A percentile compares a stretch with the other conserved stretches of the same genome.
phyloP scores from a whole-genome alignment of 1,140 invertebrate species.

The Apis laboriosa region DNA sequence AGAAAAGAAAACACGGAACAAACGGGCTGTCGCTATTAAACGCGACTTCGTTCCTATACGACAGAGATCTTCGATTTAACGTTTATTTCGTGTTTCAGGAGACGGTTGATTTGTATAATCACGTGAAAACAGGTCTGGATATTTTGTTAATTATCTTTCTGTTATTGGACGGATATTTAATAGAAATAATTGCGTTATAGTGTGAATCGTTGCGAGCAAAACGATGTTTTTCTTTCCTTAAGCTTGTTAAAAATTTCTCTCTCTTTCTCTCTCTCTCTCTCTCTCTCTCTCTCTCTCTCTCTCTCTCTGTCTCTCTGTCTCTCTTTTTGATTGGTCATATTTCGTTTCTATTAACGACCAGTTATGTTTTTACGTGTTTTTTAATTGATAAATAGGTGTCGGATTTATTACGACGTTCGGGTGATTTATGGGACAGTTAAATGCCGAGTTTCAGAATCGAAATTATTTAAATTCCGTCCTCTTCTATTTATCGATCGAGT shows the following conservation, averaged over 20 bases:
- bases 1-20: background rate
- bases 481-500: background rate
- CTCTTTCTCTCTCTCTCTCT: background rate
- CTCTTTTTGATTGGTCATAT: background rate
- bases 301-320: background rate
- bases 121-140: conserved; percentile 31
- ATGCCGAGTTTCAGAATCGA: conserved; percentile 6
- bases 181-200: conserved; percentile 14
- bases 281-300: background rate
- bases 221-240: too few species aligned
- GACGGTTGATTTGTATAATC: background rate
- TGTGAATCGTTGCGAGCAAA: background rate
- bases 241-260: too few species aligned
- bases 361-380: conserved; percentile 1
- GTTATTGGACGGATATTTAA: background rate
- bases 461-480: conserved; percentile 31
- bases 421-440: conserved; percentile 32
- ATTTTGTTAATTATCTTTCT: conserved; percentile 7
- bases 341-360: conserved; percentile 6
- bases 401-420: conserved; percentile 10
- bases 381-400: conserved; percentile 37
- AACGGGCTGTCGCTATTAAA: conserved; percentile 19
- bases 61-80: conserved; percentile 25
- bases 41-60: background rate
- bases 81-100: background rate